A percentile compares a stretch with the other conserved stretches of the same genome.
Conservation (phyloP, 1,140 invertebrate species). For the Drosophila bocki region DNA sequence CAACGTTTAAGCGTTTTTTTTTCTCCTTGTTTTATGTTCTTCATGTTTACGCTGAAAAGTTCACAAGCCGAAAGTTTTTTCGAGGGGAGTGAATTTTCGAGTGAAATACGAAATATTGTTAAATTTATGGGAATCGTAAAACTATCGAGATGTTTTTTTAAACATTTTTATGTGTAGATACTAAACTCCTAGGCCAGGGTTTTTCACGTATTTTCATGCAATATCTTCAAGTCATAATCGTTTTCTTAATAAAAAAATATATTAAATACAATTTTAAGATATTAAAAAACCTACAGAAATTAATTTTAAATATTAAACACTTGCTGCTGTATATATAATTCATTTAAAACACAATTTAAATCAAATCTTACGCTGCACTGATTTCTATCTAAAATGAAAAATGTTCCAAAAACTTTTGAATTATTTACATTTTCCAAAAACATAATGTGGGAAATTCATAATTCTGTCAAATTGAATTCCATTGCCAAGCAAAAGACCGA, state of each 20-base stretch:
- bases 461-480: constrained; percentile 37
- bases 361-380: neutral
- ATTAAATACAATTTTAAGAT: neutral
- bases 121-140: neutral
- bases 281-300: neutral
- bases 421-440: constrained; percentile 17
- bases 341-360: neutral
- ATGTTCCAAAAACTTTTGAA: neutral
- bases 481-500: constrained; percentile 2
- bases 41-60: constrained; percentile 28
- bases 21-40: constrained; percentile 10
- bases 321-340: neutral
- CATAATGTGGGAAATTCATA: constrained; percentile 11
- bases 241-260: no score
- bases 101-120: neutral
- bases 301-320: neutral
- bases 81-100: neutral
- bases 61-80: constrained; percentile 26
- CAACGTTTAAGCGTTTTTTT: constrained; percentile 21
- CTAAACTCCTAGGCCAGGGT: no score
- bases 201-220: no score
- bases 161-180: neutral
- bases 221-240: no score
- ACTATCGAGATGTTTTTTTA: constrained; percentile 1
- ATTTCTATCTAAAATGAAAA: neutral